These are phyloP conservation scores for Phrynocephalus vlangalii DNA, from an alignment of 2,797 vertebrate genomes.

Conservation along the genomic window DNA sequence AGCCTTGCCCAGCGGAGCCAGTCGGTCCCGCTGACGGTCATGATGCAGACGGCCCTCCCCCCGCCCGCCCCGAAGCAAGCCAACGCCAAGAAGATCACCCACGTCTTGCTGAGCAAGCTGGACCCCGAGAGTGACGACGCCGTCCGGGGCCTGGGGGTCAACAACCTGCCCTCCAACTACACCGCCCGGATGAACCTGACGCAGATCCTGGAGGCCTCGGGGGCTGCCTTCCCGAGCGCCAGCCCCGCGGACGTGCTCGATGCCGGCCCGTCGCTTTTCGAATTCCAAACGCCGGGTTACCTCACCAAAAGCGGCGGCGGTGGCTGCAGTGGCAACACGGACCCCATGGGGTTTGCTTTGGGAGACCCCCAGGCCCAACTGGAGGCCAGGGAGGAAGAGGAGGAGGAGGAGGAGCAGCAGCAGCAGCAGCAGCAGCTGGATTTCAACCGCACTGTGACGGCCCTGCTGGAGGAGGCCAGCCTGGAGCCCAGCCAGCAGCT, in stretches of 20 bases:
- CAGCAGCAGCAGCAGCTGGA: slow-evolving; percentile 82
- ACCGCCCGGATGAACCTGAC: slow-evolving; percentile 98
- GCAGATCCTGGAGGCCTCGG: slow-evolving; percentile 93
- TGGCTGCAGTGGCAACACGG: slow-evolving; percentile 75
- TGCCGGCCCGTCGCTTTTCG: slow-evolving; percentile 88
- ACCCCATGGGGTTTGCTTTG: slow-evolving; percentile 87
- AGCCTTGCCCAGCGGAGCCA: slow-evolving; percentile 96
- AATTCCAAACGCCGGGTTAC: slow-evolving; percentile 91
- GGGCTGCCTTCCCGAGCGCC: slow-evolving; percentile 82
- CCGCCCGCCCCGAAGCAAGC: slow-evolving; percentile 83
- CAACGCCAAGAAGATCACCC: slow-evolving; percentile 88
- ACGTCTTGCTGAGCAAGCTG: slow-evolving; percentile 92
- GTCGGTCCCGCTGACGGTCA: slow-evolving; percentile 94
- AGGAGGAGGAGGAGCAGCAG: no score
- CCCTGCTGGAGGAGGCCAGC: slow-evolving; percentile 86
- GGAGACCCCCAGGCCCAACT: slow-evolving; percentile 89
- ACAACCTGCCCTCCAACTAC: slow-evolving; percentile 92
- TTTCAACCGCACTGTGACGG: slow-evolving; percentile 91
- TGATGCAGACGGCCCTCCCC: slow-evolving; percentile 96
- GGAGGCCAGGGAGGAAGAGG: slow-evolving; percentile 80
- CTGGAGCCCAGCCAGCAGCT: slow-evolving; percentile 86
- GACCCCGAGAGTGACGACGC: slow-evolving; percentile 89
- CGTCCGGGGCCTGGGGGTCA: slow-evolving; percentile 90
- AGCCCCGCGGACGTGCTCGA: slow-evolving; percentile 85
- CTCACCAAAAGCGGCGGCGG: slow-evolving; percentile 87